A percentile compares a stretch with the other conserved stretches of the same genome.
Evolutionary conservation across 2,113 vertebrate species (phyloP).

Genomic region (Corvus moneduloides): DNA sequence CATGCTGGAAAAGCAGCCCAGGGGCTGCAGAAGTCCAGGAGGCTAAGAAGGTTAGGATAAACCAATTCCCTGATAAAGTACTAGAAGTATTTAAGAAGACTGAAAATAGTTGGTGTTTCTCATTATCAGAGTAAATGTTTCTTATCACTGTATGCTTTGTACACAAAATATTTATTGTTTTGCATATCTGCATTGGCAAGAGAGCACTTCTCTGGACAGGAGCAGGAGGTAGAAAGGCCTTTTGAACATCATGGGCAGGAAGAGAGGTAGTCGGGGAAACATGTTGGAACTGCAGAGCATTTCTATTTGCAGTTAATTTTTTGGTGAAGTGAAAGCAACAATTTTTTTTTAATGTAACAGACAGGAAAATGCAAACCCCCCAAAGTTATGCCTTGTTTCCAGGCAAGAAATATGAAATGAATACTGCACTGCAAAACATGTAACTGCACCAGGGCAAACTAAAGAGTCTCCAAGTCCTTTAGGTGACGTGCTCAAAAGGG

Average conservation of each 20-base stretch:
- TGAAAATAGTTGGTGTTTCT: neutral
- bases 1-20: neutral
- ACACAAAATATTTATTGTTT: neutral
- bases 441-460: neutral
- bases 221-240: neutral
- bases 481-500: neutral
- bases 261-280: neutral
- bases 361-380: neutral
- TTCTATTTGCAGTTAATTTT: neutral
- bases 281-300: neutral
- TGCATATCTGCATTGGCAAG: neutral
- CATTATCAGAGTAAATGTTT: neutral
- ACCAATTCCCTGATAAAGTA: neutral
- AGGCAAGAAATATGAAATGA: neutral
- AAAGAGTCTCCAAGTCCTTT: neutral
- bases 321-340: neutral
- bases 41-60: neutral
- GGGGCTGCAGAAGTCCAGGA: neutral
- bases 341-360: neutral
- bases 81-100: neutral
- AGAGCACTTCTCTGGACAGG: neutral
- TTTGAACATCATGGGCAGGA: neutral
- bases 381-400: neutral
- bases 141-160: neutral
- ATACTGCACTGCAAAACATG: neutral